Percentiles rank a stretch among this genome's conserved stretches.
phyloP scores from a whole-genome alignment of 2,888 invertebrate genomes.

The Andrena flavipes region DNA sequence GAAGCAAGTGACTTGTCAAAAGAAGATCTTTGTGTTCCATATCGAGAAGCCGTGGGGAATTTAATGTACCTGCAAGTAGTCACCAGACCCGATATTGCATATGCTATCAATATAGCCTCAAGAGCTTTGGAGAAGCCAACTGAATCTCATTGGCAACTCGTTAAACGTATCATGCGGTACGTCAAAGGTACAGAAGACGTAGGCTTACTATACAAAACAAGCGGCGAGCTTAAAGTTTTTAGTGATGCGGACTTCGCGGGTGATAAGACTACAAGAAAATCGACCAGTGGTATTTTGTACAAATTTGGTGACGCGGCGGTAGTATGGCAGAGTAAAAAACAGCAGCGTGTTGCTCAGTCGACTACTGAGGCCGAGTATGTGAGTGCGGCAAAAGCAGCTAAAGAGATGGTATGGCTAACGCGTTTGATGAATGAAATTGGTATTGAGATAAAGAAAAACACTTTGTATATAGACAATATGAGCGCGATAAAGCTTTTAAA shows the following conservation, averaged over 20 bases:
- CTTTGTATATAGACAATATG: background rate
- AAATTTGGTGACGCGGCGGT: background rate
- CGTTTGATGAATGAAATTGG: background rate
- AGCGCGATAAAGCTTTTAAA: constrained; percentile 13
- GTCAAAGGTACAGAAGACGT: constrained; percentile 4
- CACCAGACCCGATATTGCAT: background rate
- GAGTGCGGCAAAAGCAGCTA: background rate
- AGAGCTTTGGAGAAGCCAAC: constrained; percentile 21
- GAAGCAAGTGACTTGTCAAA: background rate
- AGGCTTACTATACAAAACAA: constrained; percentile 2
- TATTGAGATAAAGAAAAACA: background rate
- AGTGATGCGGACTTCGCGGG: constrained; percentile 26
- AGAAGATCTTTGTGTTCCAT: background rate
- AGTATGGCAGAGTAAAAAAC: constrained; percentile 4
- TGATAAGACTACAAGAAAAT: constrained; percentile 10
- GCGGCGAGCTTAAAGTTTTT: background rate
- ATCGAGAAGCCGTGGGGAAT: constrained; percentile 7
- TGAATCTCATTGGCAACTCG: background rate
- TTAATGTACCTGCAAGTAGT: background rate
- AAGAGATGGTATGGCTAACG: constrained; percentile 2
- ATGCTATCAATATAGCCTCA: background rate
- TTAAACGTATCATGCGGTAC: constrained; percentile 7
- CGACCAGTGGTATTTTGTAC: constrained; percentile 4
- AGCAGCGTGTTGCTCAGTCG: constrained; percentile 1
- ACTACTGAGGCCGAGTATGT: constrained; percentile 6